A percentile compares a stretch with the other conserved stretches of the same genome.
These are phyloP conservation scores for Epistrophe grossulariae DNA, from an alignment of 2,888 invertebrate genomes.

Conservation along the genomic window DNA sequence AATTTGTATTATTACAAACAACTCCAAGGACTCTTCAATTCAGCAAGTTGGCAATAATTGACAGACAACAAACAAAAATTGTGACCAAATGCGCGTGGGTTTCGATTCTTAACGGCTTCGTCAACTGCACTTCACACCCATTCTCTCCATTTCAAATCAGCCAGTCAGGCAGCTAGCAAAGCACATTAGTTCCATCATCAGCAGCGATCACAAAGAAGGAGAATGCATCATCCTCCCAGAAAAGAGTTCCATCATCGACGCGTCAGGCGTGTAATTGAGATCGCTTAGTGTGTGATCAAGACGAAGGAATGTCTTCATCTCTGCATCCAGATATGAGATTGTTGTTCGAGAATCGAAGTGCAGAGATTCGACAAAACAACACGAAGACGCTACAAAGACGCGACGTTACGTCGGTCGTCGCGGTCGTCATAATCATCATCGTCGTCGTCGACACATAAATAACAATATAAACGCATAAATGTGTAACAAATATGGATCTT, in stretches of 20 bases:
- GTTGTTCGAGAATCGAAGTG: constrained; percentile 19
- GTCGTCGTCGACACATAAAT: constrained; percentile 31
- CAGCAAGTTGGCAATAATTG: constrained; percentile 47
- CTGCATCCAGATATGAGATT: constrained; percentile 21
- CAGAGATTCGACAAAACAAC: constrained; percentile 50
- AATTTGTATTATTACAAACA: constrained; percentile 12
- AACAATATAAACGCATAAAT: constrained; percentile 55
- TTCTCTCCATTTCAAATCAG: constrained; percentile 6
- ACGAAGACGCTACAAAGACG: constrained; percentile 19
- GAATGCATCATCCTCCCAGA: background rate
- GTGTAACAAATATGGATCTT: constrained; percentile 39
- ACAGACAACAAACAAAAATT: constrained; percentile 33
- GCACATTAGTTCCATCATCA: background rate
- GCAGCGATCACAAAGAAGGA: constrained; percentile 39
- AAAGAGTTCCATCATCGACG: constrained; percentile 40
- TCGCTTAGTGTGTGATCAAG: constrained; percentile 30
- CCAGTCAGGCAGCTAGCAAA: background rate
- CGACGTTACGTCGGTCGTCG: constrained; percentile 1
- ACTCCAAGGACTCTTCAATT: constrained; percentile 61
- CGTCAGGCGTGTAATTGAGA: constrained; percentile 61
- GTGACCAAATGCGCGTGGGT: constrained; percentile 47
- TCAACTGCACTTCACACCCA: constrained; percentile 47
- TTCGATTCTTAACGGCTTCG: constrained; percentile 6
- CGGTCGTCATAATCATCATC: background rate
- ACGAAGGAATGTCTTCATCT: constrained; percentile 22